Base-by-base conservation (phyloP, 2,888 invertebrate genomes). In the Formica aserva region DNA sequence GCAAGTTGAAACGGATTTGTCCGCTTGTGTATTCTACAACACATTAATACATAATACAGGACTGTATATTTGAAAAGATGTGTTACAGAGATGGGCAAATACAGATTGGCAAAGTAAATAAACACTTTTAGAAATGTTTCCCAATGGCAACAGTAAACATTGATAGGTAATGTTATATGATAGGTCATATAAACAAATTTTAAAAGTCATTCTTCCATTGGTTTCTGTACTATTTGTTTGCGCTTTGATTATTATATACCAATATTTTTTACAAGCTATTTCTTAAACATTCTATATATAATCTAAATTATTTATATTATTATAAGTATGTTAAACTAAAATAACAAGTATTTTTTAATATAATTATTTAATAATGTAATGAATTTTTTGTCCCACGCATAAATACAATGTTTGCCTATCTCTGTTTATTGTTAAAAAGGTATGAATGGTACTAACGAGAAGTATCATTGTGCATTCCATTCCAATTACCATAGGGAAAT, bases 1-100 rank as follows among this genome's bases (percentile, higher is more conserved):
- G 95, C 57, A 95, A 92, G 57, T 94, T 94, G 82, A 94, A 94
- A 65, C 94, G 93, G 55, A 94, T 93, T 94, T 93, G 90, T 38
- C 52, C 52, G 18, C 38, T 52, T n/a, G 48, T 26, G 6, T 57
- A 72, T 38, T 72, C 72, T 92, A 92, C 18, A 60, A 45, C 55
- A 11, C 29, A 75, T 32, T 72, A 35, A 66, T 1, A 52, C 11
- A 26, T 9, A 22, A 8, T 11, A 38, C 13, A 55, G 0, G 22
- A 3, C 9, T 38, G 5, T 62, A 26, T 29, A 18, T 55, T 76
- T 15, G 71, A 22, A 41, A 8, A 5, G 29, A 57, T 32, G 1
- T 26, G 13, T 18, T n/a, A 48, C 15, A 69, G 3, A 6, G 13
- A 66, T 60, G 45, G 26, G 3, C 9, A 57, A 77, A 63, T 52